Percentiles rank a stretch among this genome's conserved stretches.
Evolutionary conservation across 2,113 vertebrate species (phyloP).

Genomic region (Ursus arctos): DNA sequence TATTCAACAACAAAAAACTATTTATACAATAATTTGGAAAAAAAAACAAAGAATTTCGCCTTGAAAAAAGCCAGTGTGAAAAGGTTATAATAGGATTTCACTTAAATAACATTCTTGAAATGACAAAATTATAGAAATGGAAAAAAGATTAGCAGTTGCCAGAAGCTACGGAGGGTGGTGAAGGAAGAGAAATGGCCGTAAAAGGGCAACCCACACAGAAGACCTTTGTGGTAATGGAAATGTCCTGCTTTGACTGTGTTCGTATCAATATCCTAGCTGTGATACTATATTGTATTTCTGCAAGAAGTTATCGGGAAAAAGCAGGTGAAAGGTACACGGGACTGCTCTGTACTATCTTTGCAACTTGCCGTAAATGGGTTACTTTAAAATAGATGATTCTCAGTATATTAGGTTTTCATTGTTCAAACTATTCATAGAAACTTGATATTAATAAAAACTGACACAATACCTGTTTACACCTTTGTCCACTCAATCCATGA

Average conservation of each 20-base stretch:
- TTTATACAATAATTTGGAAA: neutral
- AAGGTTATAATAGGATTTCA: neutral
- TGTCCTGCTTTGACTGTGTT: neutral
- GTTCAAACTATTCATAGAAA: constrained; percentile 28
- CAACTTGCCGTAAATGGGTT: neutral
- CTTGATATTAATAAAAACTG: neutral
- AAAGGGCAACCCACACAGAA: neutral
- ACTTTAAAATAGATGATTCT: constrained; percentile 40
- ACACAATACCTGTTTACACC: neutral
- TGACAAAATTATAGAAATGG: neutral
- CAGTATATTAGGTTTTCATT: neutral
- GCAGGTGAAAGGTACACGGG: neutral
- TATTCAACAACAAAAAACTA: neutral
- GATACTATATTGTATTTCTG: neutral
- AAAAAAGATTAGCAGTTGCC: neutral
- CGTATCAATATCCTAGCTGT: neutral
- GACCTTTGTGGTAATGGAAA: neutral
- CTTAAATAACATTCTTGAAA: neutral
- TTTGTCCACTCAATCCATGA: neutral
- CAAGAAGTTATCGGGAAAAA: neutral
- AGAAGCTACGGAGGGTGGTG: neutral
- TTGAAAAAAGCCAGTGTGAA: neutral
- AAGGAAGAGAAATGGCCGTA: neutral
- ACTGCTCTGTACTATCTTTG: neutral
- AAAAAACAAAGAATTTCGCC: neutral